A percentile compares a stretch with the other conserved stretches of the same genome.
phyloP scores from a whole-genome alignment of 2,797 vertebrate genomes.

The Petrocephalus sullivani region DNA sequence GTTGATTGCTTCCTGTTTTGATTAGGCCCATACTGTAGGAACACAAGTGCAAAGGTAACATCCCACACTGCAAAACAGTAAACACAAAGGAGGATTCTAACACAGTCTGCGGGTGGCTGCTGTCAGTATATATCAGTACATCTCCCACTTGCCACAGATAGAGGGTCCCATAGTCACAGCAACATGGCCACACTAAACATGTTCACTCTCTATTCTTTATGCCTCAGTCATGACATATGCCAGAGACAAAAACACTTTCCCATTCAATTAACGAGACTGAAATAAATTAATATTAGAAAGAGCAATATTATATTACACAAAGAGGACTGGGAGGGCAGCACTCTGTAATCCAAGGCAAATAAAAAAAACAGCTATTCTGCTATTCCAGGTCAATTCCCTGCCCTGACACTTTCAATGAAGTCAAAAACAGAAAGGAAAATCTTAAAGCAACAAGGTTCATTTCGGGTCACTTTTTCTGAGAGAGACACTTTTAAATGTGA shows the following conservation, averaged over 20 bases:
- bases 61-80: background rate
- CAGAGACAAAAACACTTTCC: background rate
- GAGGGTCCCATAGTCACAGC: constrained; percentile 5
- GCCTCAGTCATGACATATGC: background rate
- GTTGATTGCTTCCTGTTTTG: background rate
- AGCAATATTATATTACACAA: background rate
- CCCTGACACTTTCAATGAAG: background rate
- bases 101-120: background rate
- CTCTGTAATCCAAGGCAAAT: background rate
- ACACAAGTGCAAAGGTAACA: background rate
- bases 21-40: background rate
- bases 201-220: background rate
- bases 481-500: background rate
- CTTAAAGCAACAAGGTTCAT: background rate
- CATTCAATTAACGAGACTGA: background rate
- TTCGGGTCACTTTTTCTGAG: background rate
- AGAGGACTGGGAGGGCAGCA: background rate
- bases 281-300: background rate
- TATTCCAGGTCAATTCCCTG: background rate
- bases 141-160: background rate
- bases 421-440: background rate
- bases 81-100: background rate
- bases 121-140: background rate
- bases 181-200: background rate
- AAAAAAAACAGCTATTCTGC: background rate